Evolutionary conservation across 2,888 invertebrate genomes (phyloP).

Genomic region (Chloroclystis v-ata): DNA sequence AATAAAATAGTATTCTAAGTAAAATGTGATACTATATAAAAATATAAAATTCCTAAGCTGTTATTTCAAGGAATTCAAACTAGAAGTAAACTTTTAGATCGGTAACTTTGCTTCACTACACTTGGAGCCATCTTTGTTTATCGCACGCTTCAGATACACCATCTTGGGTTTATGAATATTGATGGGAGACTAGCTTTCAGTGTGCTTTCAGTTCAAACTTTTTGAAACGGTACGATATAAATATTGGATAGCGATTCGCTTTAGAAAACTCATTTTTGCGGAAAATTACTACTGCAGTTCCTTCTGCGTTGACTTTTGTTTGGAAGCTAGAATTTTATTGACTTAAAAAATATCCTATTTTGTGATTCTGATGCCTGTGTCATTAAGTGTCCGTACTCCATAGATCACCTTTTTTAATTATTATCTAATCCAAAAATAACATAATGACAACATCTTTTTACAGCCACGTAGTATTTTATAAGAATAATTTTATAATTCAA

Average conservation of each 20-base stretch:
- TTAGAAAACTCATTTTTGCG: slow-evolving; percentile 44
- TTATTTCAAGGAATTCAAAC: slow-evolving; percentile 1
- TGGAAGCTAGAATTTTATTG: slow-evolving; percentile 5
- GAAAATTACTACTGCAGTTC: slow-evolving; percentile 25
- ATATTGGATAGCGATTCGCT: slow-evolving; percentile 47
- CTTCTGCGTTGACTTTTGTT: slow-evolving; percentile 25
- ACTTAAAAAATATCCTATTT: background rate
- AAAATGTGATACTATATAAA: no score
- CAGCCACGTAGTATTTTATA: no score
- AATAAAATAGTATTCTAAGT: no score
- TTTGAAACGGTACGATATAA: slow-evolving; percentile 59
- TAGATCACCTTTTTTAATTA: no score
- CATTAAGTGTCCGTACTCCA: no score
- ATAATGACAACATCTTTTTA: no score
- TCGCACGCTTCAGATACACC: slow-evolving; percentile 64
- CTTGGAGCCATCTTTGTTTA: slow-evolving; percentile 64
- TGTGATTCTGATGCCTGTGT: no score
- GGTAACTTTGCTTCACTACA: slow-evolving; percentile 59
- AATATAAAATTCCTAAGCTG: background rate
- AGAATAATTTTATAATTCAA: no score
- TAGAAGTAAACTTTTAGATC: slow-evolving; percentile 59
- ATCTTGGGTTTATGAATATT: slow-evolving; percentile 73
- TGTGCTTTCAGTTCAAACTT: slow-evolving; percentile 58
- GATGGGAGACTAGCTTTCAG: slow-evolving; percentile 61
- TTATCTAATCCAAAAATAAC: no score